These are phyloP conservation scores for Lepidurus arcticus DNA, from an alignment of 1,140 invertebrate genomes.

Conservation along the genomic window DNA sequence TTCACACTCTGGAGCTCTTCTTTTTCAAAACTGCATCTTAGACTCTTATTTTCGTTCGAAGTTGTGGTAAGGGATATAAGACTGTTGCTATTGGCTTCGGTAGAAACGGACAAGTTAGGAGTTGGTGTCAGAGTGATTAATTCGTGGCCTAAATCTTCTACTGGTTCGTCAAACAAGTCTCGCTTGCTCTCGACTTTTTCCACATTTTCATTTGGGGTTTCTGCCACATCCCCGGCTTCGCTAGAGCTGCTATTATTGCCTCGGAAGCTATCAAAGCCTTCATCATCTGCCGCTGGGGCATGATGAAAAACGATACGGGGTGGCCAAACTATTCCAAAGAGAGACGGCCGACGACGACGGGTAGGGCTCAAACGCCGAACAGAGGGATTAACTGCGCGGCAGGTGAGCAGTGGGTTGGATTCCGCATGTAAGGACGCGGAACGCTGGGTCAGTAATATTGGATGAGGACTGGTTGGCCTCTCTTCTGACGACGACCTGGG, in stretches of 20 bases:
- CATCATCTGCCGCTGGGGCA: constrained; percentile 56
- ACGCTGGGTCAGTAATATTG: constrained; percentile 24
- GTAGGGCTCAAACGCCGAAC: neutral
- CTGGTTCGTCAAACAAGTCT: neutral
- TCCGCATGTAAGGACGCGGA: constrained; percentile 30
- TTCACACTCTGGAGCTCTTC: neutral
- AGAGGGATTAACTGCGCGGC: neutral
- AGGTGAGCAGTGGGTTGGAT: constrained; percentile 12
- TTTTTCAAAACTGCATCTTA: neutral
- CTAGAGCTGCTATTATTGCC: constrained; percentile 49
- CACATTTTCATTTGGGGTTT: constrained; percentile 30
- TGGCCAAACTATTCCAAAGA: constrained; percentile 27
- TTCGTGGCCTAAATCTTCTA: neutral
- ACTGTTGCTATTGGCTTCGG: neutral
- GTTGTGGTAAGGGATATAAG: neutral
- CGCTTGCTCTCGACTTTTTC: constrained; percentile 20
- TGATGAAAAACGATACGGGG: constrained; percentile 28
- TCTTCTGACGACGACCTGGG: constrained; percentile 30
- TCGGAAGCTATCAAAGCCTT: constrained; percentile 79
- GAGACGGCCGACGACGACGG: constrained; percentile 11
- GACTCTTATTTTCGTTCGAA: neutral
- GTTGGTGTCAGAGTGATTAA: neutral
- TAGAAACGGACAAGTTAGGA: neutral
- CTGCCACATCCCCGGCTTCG: constrained; percentile 38
- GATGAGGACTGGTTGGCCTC: constrained; percentile 23